Conservation (phyloP, 2,888 invertebrate genomes). For the Apodemia mormo region DNA sequence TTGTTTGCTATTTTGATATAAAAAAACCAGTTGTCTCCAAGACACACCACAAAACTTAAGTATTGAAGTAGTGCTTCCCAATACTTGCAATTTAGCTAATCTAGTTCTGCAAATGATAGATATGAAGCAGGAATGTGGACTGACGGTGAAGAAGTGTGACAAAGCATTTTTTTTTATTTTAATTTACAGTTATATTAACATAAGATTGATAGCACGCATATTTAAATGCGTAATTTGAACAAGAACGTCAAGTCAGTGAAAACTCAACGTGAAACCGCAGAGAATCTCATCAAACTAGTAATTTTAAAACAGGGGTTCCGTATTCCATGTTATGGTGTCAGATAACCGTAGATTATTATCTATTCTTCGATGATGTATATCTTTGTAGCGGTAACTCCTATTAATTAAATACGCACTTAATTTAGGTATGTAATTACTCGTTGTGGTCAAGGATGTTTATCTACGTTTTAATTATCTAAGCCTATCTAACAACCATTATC, state of each 20-base stretch:
- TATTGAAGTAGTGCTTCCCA: no score
- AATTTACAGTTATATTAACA: no score
- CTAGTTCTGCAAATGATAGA: no score
- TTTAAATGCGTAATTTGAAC: background rate
- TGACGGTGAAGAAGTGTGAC: no score
- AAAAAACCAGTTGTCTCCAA: no score
- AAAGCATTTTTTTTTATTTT: no score
- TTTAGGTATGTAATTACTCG: constrained; percentile 14
- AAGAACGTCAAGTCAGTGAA: constrained; percentile 17
- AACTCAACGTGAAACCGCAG: constrained; percentile 22
- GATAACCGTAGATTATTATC: constrained; percentile 24
- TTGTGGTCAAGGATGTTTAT: constrained; percentile 2
- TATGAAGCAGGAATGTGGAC: no score
- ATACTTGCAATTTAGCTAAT: no score
- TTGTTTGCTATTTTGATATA: no score
- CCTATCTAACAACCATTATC: background rate
- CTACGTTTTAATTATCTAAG: constrained; percentile 4
- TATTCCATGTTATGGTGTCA: constrained; percentile 22
- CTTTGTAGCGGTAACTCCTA: constrained; percentile 12
- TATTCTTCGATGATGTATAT: constrained; percentile 12
- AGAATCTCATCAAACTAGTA: constrained; percentile 21
- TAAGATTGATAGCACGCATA: background rate
- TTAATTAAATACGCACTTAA: constrained; percentile 8
- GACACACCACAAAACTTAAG: no score
- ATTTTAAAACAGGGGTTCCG: constrained; percentile 22